phyloP scores from a whole-genome alignment of 2,113 vertebrate species.

The Mustela lutreola region DNA sequence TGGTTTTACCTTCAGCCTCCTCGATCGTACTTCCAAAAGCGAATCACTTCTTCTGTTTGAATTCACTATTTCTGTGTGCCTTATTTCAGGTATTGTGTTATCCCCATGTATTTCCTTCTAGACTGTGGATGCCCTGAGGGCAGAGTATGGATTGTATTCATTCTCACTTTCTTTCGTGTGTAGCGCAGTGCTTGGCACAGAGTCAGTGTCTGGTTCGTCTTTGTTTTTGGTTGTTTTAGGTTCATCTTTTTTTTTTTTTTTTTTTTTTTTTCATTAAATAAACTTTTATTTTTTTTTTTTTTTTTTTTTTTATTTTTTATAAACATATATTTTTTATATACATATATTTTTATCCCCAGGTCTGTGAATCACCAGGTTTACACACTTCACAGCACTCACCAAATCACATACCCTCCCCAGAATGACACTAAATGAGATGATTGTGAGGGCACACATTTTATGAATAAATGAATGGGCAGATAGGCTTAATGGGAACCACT shows the following conservation, averaged over 20 bases:
- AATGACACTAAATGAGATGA: neutral
- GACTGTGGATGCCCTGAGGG: neutral
- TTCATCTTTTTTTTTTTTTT: too few species aligned
- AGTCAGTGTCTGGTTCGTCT: neutral
- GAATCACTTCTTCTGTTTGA: neutral
- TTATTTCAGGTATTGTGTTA: neutral
- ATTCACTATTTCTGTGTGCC: neutral
- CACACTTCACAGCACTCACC: too few species aligned
- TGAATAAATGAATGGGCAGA: neutral
- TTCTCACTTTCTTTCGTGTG: neutral
- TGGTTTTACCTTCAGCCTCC: neutral
- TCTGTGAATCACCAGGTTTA: too few species aligned
- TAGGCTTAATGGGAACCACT: neutral
- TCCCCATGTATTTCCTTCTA: neutral
- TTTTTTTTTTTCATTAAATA: too few species aligned
- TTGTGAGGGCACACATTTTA: neutral
- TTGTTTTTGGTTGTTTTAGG: neutral
- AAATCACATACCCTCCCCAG: too few species aligned
- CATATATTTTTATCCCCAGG: too few species aligned
- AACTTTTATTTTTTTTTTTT: too few species aligned
- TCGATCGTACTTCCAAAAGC: neutral
- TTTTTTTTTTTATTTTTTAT: too few species aligned
- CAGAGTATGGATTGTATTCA: neutral
- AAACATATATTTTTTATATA: too few species aligned
- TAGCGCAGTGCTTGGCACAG: neutral